A percentile compares a stretch with the other conserved stretches of the same genome.
Conservation (phyloP, 2,797 vertebrate genomes). For the Garrulus glandarius region DNA sequence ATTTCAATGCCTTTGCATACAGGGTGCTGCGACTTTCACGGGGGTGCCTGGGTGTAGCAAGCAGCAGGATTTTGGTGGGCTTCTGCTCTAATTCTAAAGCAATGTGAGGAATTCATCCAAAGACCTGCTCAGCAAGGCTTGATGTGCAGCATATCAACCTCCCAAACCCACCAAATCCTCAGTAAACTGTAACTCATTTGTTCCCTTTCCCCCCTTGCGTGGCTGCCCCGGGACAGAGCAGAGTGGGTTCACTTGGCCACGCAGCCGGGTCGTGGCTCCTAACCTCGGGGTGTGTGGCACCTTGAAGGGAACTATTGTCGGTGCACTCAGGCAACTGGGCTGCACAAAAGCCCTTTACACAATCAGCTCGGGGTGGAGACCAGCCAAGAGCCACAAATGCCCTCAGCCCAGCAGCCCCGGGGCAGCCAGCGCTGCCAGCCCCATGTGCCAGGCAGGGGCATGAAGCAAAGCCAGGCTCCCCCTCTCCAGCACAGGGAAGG, state of each 20-base stretch:
- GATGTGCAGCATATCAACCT: background rate
- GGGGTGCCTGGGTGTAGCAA: background rate
- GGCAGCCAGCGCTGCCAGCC: accelerated
- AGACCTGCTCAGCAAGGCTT: background rate
- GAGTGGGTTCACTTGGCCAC: background rate
- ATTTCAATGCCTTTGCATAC: background rate
- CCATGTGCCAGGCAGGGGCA: accelerated
- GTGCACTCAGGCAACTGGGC: background rate
- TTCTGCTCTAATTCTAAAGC: background rate
- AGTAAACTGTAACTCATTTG: background rate
- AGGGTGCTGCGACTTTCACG: accelerated
- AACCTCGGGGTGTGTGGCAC: background rate
- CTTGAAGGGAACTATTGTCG: conserved; percentile 4
- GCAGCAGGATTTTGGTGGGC: background rate
- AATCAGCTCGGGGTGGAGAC: background rate
- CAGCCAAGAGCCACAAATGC: background rate
- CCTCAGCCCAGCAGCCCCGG: background rate
- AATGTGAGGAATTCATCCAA: background rate
- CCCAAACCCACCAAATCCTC: background rate
- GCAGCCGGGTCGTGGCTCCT: accelerated
- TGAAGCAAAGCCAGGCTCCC: accelerated
- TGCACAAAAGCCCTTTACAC: background rate
- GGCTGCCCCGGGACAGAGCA: accelerated
- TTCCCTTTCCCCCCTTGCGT: background rate
- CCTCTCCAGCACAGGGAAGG: accelerated